These are phyloP conservation scores for Leucoma salicis DNA, from an alignment of 2,888 invertebrate genomes.

Conservation along the genomic window DNA sequence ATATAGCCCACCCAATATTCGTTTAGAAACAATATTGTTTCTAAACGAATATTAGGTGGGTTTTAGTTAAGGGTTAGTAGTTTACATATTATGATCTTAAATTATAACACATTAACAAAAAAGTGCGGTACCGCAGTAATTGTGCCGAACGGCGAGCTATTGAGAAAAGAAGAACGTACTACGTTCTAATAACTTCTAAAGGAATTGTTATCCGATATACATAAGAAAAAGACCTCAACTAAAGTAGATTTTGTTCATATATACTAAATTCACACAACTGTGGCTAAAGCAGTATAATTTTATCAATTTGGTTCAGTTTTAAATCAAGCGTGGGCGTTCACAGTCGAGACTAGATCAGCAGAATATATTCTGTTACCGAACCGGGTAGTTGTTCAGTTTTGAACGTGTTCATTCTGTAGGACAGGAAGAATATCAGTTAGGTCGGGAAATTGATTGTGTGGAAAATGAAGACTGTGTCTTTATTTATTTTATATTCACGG, in stretches of 20 bases:
- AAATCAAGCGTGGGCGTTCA: conserved; percentile 26
- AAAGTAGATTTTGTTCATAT: conserved; percentile 17
- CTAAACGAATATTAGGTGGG: too few species aligned
- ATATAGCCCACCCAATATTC: too few species aligned
- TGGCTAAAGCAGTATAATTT: conserved; percentile 26
- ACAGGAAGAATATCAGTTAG: conserved; percentile 8
- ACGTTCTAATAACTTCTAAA: too few species aligned
- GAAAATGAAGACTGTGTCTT: not conserved
- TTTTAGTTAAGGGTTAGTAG: too few species aligned
- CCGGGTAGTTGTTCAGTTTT: conserved; percentile 12
- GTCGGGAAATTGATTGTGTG: conserved; percentile 9
- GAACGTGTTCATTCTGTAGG: conserved; percentile 33
- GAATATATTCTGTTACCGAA: conserved; percentile 32
- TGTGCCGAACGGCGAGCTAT: too few species aligned
- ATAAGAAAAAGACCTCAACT: too few species aligned
- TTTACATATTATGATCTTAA: too few species aligned
- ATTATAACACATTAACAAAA: too few species aligned
- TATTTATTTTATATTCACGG: not conserved
- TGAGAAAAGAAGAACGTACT: too few species aligned
- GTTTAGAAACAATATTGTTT: too few species aligned
- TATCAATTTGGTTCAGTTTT: conserved; percentile 20
- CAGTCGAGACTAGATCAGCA: conserved; percentile 10
- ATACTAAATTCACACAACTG: conserved; percentile 21
- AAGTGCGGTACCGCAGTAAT: too few species aligned
- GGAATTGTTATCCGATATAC: too few species aligned